A percentile compares a stretch with the other conserved stretches of the same genome.
phyloP scores from a whole-genome alignment of 2,888 invertebrate genomes.

The Latrodectus hesperus region DNA sequence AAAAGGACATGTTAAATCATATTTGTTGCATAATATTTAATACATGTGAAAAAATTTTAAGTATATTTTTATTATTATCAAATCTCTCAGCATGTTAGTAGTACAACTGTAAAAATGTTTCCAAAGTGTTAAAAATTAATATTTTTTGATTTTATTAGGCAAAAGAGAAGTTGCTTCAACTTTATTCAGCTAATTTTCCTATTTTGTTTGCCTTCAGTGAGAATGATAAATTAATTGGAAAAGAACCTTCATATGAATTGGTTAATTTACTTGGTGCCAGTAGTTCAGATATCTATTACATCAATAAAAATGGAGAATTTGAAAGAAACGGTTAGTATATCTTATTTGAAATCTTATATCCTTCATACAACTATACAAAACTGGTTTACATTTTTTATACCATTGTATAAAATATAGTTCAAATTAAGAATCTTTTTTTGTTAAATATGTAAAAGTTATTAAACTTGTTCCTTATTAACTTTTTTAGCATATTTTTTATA shows the following conservation, averaged over 20 bases:
- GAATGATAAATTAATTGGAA: slow-evolving; percentile 69
- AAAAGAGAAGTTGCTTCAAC: slow-evolving; percentile 25
- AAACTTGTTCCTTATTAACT: no score
- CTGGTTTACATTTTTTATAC: no score
- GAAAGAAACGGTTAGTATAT: slow-evolving; percentile 18
- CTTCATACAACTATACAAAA: no score
- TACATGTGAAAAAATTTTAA: neutral
- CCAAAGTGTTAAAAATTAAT: neutral
- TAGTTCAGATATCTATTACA: slow-evolving; percentile 51
- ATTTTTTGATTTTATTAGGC: slow-evolving; percentile 10
- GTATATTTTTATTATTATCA: neutral
- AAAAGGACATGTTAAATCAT: no score
- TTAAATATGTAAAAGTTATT: no score
- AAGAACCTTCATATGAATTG: slow-evolving; percentile 67
- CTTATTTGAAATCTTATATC: no score
- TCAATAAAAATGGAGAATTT: slow-evolving; percentile 56
- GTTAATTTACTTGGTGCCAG: slow-evolving; percentile 63
- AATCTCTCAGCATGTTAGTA: no score
- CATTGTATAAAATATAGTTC: no score
- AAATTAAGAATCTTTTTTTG: no score
- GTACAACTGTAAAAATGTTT: no score
- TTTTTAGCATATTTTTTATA: no score
- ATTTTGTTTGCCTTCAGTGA: slow-evolving; percentile 68
- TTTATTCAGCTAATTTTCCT: slow-evolving; percentile 42
- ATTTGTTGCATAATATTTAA: no score